Base-by-base conservation (phyloP, 2,797 vertebrate species). In the Intellagama lesueurii region DNA sequence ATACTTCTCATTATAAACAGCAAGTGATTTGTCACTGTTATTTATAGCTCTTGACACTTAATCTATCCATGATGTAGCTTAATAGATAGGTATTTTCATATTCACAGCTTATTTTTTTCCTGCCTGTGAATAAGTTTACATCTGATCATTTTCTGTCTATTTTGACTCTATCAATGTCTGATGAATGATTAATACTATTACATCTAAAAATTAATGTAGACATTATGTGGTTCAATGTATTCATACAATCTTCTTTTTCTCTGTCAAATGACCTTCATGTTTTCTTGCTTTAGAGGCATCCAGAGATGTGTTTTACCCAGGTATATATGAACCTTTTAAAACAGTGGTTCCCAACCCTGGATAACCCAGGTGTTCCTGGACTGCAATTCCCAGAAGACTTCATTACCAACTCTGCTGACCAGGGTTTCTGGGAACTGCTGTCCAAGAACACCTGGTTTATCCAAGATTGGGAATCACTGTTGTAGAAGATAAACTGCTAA, bases 1-100 rank as follows among this genome's bases (percentile, higher is more conserved):
- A 84, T 88, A 80, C 87, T 90, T 83, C 85, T 35, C 49, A 87
- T 91, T 89, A 32, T 75, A 86, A 30, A 5, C 4, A 86, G 30
- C 9, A 56, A 79, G 44, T 83, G 1, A 32, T 88, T 90, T 66
- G 24, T 91, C 60, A 35, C 89, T 91, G 87, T 87, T 78, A 81
- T 4, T n/a, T 35, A 19, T 47, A 69, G 70, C 64, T 92, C 28
- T 44, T 83, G 86, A 32, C 0, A 92, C 89, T 8, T 52, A 7
- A 87, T 86, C 83, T 86, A 1, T 83, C 91, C 81, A 66, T 83
- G 35, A 56, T 69, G 80, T 79, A n/a, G 0, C 32, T 7, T 66
- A 90, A 91, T 90, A 93, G 2, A 17, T 80, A 14, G 0, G 24
- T 26, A 0, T 81, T 73, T 93, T 90, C 77, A 75, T 22, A 77